Percentiles rank a stretch among this genome's conserved stretches.
Conservation (phyloP, 37 sponge, comb jelly and placozoan genomes). For the Diacarnus erythraeanus region DNA sequence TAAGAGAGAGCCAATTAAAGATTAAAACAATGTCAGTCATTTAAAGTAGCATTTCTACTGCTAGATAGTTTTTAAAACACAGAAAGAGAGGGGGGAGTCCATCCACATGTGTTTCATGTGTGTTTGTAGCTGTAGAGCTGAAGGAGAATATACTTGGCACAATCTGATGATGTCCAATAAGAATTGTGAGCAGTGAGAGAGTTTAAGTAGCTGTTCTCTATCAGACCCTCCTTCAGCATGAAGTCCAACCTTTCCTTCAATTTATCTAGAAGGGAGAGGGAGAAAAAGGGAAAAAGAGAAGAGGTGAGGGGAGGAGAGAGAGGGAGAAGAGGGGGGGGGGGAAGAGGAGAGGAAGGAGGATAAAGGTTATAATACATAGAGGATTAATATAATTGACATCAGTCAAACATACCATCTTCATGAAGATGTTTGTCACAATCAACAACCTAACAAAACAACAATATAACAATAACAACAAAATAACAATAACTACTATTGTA, state of each 20-base stretch:
- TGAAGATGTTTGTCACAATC: slow-evolving; percentile 44
- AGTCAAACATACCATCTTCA: slow-evolving; percentile 18
- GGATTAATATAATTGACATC: background rate
- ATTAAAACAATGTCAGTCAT: too few species aligned
- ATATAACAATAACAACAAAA: too few species aligned
- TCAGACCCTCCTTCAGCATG: slow-evolving; percentile 64
- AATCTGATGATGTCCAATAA: slow-evolving; percentile 82
- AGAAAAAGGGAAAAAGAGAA: slow-evolving; percentile 8
- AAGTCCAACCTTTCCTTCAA: slow-evolving; percentile 83
- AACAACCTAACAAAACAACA: slow-evolving; percentile 29
- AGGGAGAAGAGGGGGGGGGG: background rate
- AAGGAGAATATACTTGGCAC: slow-evolving; percentile 66
- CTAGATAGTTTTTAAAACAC: too few species aligned
- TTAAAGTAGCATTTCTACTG: too few species aligned
- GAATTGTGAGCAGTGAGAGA: slow-evolving; percentile 78
- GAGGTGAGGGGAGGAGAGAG: background rate
- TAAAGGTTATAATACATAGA: background rate
- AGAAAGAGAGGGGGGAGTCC: too few species aligned
- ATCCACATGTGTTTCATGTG: too few species aligned
- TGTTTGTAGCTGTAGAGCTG: slow-evolving; percentile 73
- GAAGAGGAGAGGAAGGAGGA: background rate
- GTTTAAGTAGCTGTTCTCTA: slow-evolving; percentile 75
- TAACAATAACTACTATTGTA: too few species aligned
- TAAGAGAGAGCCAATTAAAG: too few species aligned
- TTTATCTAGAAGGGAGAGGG: slow-evolving; percentile 27